Evolutionary conservation across 2,113 vertebrate species (phyloP), one percentile per base, ranked within the genome.

Genomic region (Ammodytes marinus): DNA sequence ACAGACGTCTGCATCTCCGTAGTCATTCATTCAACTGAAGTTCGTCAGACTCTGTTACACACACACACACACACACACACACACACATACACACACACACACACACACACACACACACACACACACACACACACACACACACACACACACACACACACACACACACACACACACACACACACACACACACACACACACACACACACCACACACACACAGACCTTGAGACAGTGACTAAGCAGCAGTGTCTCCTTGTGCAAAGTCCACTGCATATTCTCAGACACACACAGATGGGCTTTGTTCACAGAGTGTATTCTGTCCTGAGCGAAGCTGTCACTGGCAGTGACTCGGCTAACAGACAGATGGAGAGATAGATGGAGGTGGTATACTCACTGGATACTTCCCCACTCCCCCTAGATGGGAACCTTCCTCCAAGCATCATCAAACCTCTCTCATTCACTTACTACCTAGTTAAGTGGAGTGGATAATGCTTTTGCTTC

Each of bases 161-260:
- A 67, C 17, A 50, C 11, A 74, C 60, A 8, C 83, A 66, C 35
- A 49, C 54, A 49, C 66, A 42, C 59, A 60, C 39, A 35, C 17
- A 63, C 37, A 50, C 60, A 47, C 46, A 58, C 54, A 66, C 45
- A 67, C 17, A 50, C 11, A 53, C 63, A 37, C 54, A 52, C 64
- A 66, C 64, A 67, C 50, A 63, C 49, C 27, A 27, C 27, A 27
- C 45, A 74, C 60, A 52, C 64, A 66, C 64, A 67, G 40, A 63
- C 49, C 27, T 47, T 74, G 37, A 82, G 84, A 86, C 88, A 49
- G 68, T 89, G 92, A 93, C 86, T 88, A 88, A 94, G 72, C 79
- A 79, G 61, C 71, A 69, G 68, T 67, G 82, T 83, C 74, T 89
- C 67, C 73, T 85, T 86, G 74, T 79, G 86, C 74, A 85, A 87